A percentile compares a stretch with the other conserved stretches of the same genome.
Evolutionary conservation across 1,140 invertebrate genomes (phyloP).

Genomic region (Drosophila pruinosa): DNA sequence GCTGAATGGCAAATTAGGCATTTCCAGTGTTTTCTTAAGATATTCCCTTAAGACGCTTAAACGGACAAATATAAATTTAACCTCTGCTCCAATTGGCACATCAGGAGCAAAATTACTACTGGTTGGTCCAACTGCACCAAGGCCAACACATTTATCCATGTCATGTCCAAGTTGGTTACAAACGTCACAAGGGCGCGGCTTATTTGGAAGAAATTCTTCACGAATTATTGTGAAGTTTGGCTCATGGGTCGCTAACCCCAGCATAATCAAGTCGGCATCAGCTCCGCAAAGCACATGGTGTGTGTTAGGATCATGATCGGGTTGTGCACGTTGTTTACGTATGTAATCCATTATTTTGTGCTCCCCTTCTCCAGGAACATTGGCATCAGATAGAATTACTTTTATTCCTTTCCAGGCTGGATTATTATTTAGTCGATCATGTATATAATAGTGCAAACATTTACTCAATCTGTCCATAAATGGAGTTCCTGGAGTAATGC

Average conservation of each 20-base stretch:
- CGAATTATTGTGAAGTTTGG: conserved; percentile 98
- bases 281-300: conserved; percentile 99
- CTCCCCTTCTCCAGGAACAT: conserved; percentile 99
- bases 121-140: conserved; percentile 80
- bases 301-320: conserved; percentile 98
- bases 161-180: conserved; percentile 98
- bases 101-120: conserved; percentile 61
- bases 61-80: conserved; percentile 94
- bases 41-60: conserved; percentile 97
- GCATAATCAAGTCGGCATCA: conserved; percentile 99
- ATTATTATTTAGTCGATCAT: conserved; percentile 96
- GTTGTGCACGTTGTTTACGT: conserved; percentile 96
- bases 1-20: conserved; percentile 96
- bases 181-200: conserved; percentile 97
- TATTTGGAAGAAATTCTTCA: conserved; percentile 99
- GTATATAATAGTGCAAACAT: conserved; percentile 98
- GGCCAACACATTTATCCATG: conserved; percentile 96
- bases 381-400: conserved; percentile 98
- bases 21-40: conserved; percentile 93
- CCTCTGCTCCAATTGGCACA: conserved; percentile 87
- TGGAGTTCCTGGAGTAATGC: conserved; percentile 98
- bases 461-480: conserved; percentile 98
- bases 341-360: conserved; percentile 99
- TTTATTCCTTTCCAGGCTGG: conserved; percentile 97
- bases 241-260: conserved; percentile 99